Base-by-base conservation (phyloP, 2,888 invertebrate species). In the Crocallis elinguaria region DNA sequence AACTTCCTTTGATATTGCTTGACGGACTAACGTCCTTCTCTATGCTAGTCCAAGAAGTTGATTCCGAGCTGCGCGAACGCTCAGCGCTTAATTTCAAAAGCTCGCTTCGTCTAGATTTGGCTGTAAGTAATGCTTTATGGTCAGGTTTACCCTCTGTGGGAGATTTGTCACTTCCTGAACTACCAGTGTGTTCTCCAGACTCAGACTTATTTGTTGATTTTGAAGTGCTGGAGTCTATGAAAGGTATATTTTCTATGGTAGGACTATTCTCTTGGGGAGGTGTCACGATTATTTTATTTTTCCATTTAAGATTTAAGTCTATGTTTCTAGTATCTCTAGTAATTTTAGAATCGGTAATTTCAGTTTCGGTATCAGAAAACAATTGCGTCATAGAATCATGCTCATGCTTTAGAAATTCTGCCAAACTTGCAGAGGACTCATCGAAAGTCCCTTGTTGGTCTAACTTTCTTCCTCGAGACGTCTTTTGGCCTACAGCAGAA, bases 21-120 rank as follows among this genome's bases (percentile, higher is more conserved):
- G 91, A 92, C 7, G 95, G 94, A 69, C 94, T 95, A 0, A 89
- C 86, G 73, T 94, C 94, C 77, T 94, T 95, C 75, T 95, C 95
- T n/a, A 95, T 94, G 68, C 95, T 95, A 0, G 96, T 96, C 95
- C 95, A 96, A 0, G 96, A 96, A 23, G 94, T 94, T 0, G 95
- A 95, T 71, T 96, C 96, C 1, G 96, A 96, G 68, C 96, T 96
- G 63, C 94, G 92, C 0, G 96, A 96, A 54, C 95, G 94, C 75
- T 96, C 96, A 0, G 95, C 93, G 63, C 94, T 95, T 16, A 95
- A 81, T 71, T 95, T 94, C 2, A 94, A 80, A 36, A 94, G 73
- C 68, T 93, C 93, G 57, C 87, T 88, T 46, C 92, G 87, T 69
- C 88, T 90, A 2, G 86, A 89, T 62, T 92, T 92, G 0, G 93